Conservation (phyloP, 2,888 invertebrate species). For the Unio delphinus region DNA sequence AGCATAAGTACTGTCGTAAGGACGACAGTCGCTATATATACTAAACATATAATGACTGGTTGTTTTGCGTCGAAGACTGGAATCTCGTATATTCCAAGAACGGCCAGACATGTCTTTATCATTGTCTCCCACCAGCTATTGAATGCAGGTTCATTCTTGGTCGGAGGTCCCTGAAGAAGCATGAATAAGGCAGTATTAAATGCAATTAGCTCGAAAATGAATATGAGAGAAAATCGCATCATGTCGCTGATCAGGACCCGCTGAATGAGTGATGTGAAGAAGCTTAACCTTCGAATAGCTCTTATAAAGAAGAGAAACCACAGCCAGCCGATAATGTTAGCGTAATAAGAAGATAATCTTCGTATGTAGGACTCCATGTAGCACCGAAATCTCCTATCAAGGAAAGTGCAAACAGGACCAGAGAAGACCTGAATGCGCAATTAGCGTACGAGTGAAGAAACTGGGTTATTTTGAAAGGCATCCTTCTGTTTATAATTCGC, state of each 20-base stretch:
- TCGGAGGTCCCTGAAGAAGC: constrained; percentile 31
- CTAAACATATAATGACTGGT: too few relatives aligned
- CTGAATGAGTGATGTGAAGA: constrained; percentile 54
- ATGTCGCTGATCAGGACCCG: constrained; percentile 45
- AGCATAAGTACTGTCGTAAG: constrained; percentile 48
- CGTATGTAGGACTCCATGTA: too few relatives aligned
- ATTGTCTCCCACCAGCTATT: constrained; percentile 39
- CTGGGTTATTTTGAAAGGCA: constrained; percentile 17
- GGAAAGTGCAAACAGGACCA: constrained; percentile 32
- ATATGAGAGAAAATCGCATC: constrained; percentile 44
- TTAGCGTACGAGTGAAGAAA: constrained; percentile 36
- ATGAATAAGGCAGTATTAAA: constrained; percentile 53
- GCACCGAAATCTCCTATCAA: too few relatives aligned
- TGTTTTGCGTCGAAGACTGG: too few relatives aligned
- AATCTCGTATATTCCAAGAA: too few relatives aligned
- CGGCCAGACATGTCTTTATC: constrained; percentile 11
- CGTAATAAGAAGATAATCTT: too few relatives aligned
- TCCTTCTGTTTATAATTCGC: constrained; percentile 12
- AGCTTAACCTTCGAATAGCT: constrained; percentile 41
- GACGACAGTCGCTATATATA: constrained; percentile 4
- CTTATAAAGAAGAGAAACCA: too few relatives aligned
- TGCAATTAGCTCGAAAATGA: constrained; percentile 41
- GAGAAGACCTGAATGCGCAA: constrained; percentile 37
- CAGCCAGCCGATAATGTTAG: too few relatives aligned
- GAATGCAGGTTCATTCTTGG: constrained; percentile 20